phyloP scores from a whole-genome alignment of 2,888 invertebrate genomes.

The Ochropleura leucogaster region DNA sequence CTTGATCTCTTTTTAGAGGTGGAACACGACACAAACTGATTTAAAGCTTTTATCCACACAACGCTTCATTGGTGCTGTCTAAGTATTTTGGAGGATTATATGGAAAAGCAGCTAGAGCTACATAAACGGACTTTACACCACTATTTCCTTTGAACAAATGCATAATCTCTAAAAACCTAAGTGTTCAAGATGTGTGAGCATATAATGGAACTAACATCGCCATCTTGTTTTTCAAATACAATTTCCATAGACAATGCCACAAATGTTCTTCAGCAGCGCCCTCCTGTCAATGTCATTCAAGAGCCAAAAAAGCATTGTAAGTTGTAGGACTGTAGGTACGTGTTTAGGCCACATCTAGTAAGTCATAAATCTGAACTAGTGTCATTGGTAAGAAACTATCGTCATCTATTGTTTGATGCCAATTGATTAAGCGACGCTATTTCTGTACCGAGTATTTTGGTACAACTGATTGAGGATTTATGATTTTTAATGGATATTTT shows the following conservation, averaged over 20 bases:
- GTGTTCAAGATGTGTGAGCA: slow-evolving; percentile 3
- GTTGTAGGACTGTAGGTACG: neutral
- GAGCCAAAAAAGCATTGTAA: neutral
- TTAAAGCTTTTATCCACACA: neutral
- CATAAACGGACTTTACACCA: neutral
- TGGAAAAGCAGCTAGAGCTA: neutral
- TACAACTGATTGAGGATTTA: slow-evolving; percentile 42
- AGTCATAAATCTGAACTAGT: slow-evolving; percentile 37
- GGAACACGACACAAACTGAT: neutral
- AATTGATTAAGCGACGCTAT: slow-evolving; percentile 68
- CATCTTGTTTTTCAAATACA: neutral
- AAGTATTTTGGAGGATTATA: neutral
- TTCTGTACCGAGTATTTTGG: slow-evolving; percentile 64
- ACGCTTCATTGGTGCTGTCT: too few relatives aligned
- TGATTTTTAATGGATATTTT: slow-evolving; percentile 27
- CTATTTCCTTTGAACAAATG: neutral
- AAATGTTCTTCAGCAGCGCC: neutral
- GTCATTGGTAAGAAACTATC: slow-evolving; percentile 62
- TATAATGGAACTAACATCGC: neutral
- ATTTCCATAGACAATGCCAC: neutral
- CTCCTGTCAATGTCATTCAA: neutral
- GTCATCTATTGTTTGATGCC: slow-evolving; percentile 70
- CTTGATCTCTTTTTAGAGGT: too few relatives aligned
- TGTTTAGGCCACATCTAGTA: slow-evolving; percentile 52
- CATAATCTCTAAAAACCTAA: slow-evolving; percentile 6